Base-by-base conservation (phyloP, 2,888 invertebrate genomes). In the Trichopoda pennipes region DNA sequence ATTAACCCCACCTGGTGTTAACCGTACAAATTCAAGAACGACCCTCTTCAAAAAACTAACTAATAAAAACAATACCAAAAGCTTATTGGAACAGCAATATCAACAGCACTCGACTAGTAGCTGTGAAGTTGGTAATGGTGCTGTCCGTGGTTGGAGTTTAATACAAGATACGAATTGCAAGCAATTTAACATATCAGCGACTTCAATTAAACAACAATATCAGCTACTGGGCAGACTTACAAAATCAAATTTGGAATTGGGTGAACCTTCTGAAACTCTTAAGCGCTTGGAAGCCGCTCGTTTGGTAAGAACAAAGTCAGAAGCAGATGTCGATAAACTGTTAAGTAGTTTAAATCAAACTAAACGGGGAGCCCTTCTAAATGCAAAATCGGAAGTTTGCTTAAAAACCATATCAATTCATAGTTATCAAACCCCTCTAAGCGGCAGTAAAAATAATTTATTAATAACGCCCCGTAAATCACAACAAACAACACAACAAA, bases 381-480 rank as follows among this genome's bases (percentile, higher is more conserved):
- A 87, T 87, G 91, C 91, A 28, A 91, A 90, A 80, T 91, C 91
- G 0, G 91, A 91, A 69, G 88, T 91, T 77, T 90, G 90, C 21
- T 73, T 91, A n/a, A 88, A 91, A 74, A 88, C 90, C 16, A 91
- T 91, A 53, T 90, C 90, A 21, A 89, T 88, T 7, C 90, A 91
- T 55, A 87, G 85, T 76, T 87, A 86, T 86, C 86, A 82, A 53
- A 51, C 76, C 21, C 61, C 69, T 47, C 44, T 17, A 16, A 55
- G 32, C 9, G 44, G 55, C 55, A 44, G 44, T 47, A 49, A 58
- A 23, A 68, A 63, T 63, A 63, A 74, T 35, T 16, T 38, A 42
- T 12, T 44, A 17, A 64, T 49, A 44, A 53, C 61, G 23, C 68
- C 51, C 28, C 55, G 32, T 17, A 66, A 66, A 23, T 55, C 35